Conservation (phyloP, 2,113 vertebrate genomes). For the Dinomys branickii region DNA sequence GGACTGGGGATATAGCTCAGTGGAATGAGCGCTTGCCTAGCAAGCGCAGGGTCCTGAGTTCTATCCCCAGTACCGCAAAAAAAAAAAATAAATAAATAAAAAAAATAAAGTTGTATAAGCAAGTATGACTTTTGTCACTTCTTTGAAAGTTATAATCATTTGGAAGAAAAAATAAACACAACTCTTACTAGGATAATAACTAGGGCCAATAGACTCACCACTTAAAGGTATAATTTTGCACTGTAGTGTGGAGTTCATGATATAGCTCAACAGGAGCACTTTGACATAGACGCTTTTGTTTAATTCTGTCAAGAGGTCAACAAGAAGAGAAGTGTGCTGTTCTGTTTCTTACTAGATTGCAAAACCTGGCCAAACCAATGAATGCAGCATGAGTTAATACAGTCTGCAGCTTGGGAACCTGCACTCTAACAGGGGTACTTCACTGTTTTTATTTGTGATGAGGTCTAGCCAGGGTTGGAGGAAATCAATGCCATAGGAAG, state of each 20-base stretch:
- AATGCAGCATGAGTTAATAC: background rate
- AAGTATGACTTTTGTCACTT: background rate
- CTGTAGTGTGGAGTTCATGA: constrained; percentile 31
- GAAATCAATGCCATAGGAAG: background rate
- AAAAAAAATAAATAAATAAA: too few species aligned
- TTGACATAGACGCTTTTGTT: constrained; percentile 41
- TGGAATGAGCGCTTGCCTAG: too few species aligned
- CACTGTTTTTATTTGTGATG: background rate
- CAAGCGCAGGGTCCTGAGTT: too few species aligned
- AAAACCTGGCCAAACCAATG: background rate
- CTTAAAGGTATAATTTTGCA: background rate
- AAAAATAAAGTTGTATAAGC: constrained; percentile 25
- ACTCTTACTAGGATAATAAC: constrained; percentile 26
- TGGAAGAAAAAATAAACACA: constrained; percentile 10
- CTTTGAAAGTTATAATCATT: background rate
- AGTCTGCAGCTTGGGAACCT: background rate
- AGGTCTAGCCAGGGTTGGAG: background rate
- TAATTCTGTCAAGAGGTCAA: constrained; percentile 49
- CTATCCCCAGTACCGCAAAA: too few species aligned
- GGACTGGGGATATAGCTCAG: too few species aligned
- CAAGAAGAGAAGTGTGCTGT: background rate
- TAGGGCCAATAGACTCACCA: background rate
- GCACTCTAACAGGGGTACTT: background rate
- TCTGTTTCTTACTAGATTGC: background rate
- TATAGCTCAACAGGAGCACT: background rate